Evolutionary conservation across 2,797 vertebrate species (phyloP).

Genomic region (Emydoidea blandingii): DNA sequence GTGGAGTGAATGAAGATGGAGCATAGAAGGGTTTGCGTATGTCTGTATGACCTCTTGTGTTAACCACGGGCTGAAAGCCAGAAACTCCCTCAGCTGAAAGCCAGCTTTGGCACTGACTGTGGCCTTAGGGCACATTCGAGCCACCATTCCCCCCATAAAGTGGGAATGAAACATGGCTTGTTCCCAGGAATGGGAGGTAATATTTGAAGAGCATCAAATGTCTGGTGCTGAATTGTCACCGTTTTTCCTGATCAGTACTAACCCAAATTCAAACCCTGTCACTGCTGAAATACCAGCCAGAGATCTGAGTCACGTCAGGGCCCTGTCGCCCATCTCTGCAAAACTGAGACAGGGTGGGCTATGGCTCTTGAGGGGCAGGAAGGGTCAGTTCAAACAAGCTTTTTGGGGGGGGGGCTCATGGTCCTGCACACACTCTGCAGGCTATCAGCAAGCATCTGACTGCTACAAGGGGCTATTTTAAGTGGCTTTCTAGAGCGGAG

Average conservation of each 20-base stretch:
- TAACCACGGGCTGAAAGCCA: rapidly evolving
- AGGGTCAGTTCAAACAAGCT: neutral
- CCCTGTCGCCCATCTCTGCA: neutral
- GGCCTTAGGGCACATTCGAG: rapidly evolving
- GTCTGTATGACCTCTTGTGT: rapidly evolving
- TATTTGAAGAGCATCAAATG: rapidly evolving
- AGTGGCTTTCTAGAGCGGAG: neutral
- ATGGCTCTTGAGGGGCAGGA: neutral
- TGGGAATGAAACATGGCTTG: neutral
- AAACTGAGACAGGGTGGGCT: neutral
- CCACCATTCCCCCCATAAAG: rapidly evolving
- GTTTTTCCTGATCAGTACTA: neutral
- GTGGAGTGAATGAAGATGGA: neutral
- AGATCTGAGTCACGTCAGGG: neutral
- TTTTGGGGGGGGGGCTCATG: neutral
- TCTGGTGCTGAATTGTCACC: neutral
- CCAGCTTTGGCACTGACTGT: rapidly evolving
- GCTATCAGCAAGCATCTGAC: neutral
- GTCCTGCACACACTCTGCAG: neutral
- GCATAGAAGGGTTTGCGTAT: neutral
- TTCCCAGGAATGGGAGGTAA: neutral
- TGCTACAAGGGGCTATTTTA: neutral
- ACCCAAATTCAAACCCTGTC: neutral
- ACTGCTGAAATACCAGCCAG: neutral
- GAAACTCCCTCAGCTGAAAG: neutral